These are phyloP conservation scores for Aphidius ervi DNA, from an alignment of 1,140 invertebrate genomes.

Conservation along the genomic window DNA sequence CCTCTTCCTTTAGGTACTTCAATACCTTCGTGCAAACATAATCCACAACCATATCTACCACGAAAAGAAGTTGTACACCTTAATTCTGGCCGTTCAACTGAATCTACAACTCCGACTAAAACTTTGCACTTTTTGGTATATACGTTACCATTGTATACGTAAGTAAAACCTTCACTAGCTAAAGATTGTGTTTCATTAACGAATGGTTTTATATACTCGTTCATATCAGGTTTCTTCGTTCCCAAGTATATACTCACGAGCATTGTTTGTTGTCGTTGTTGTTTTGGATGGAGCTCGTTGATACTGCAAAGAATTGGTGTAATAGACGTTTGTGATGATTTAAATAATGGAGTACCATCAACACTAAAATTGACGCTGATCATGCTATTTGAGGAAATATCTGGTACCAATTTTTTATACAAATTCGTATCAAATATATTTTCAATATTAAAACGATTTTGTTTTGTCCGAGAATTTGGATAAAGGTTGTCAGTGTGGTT, in stretches of 20 bases:
- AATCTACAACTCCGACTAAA: slow-evolving; percentile 25
- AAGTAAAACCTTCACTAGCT: slow-evolving; percentile 19
- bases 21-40: slow-evolving; percentile 29
- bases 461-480: slow-evolving; percentile 10
- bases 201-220: slow-evolving; percentile 26
- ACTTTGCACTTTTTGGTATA: slow-evolving; percentile 21
- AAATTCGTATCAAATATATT: slow-evolving; percentile 25
- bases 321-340: slow-evolving; percentile 16
- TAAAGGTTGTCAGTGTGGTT: neutral
- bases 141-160: slow-evolving; percentile 9
- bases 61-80: slow-evolving; percentile 26
- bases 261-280: slow-evolving; percentile 16
- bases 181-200: slow-evolving; percentile 19
- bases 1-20: slow-evolving; percentile 24
- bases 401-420: slow-evolving; percentile 21
- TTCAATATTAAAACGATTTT: slow-evolving; percentile 22
- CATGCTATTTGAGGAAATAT: neutral
- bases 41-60: slow-evolving; percentile 30
- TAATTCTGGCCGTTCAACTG: slow-evolving; percentile 24
- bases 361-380: slow-evolving; percentile 25
- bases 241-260: slow-evolving; percentile 24
- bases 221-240: slow-evolving; percentile 26
- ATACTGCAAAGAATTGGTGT: slow-evolving; percentile 24
- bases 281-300: slow-evolving; percentile 19
- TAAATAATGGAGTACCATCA: slow-evolving; percentile 26